phyloP scores from a whole-genome alignment of 2,888 invertebrate genomes.

The Hypena proboscidalis region DNA sequence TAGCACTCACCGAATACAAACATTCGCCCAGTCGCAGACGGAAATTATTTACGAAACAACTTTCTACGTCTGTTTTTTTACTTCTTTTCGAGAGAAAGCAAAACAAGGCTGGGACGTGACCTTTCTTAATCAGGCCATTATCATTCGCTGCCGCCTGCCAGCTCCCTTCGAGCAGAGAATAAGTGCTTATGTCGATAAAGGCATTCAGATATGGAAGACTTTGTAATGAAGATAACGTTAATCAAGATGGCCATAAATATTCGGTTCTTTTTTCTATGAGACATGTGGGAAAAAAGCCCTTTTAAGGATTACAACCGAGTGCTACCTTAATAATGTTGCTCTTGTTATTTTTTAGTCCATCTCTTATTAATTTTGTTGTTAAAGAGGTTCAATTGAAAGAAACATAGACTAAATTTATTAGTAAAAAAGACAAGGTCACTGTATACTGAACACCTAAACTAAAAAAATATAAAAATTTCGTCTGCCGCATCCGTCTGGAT shows the following conservation, averaged over 20 bases:
- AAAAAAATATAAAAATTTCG: no score
- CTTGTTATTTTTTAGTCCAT: no score
- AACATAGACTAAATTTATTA: no score
- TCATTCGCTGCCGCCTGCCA: slow-evolving; percentile 62
- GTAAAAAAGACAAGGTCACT: no score
- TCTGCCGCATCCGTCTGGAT: no score
- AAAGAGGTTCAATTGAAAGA: no score
- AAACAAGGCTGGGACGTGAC: slow-evolving; percentile 61
- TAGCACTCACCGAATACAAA: background rate
- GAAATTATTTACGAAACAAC: slow-evolving; percentile 27
- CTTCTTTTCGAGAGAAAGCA: slow-evolving; percentile 35
- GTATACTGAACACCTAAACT: no score
- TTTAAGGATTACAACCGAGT: no score
- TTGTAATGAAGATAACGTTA: slow-evolving; percentile 48
- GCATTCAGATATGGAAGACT: slow-evolving; percentile 49
- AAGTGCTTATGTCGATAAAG: slow-evolving; percentile 51
- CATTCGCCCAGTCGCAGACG: slow-evolving; percentile 17
- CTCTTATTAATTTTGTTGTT: no score
- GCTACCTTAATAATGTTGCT: no score
- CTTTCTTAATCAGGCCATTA: slow-evolving; percentile 77
- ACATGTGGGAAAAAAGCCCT: no score
- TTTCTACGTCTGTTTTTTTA: slow-evolving; percentile 43
- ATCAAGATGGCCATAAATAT: slow-evolving; percentile 73
- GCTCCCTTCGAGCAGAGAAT: slow-evolving; percentile 35
- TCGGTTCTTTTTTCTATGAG: no score